Percentiles rank a stretch among this genome's conserved stretches.
These are phyloP conservation scores for Gorsachius goisagi DNA, from an alignment of 2,113 vertebrate species.

Conservation along the genomic window DNA sequence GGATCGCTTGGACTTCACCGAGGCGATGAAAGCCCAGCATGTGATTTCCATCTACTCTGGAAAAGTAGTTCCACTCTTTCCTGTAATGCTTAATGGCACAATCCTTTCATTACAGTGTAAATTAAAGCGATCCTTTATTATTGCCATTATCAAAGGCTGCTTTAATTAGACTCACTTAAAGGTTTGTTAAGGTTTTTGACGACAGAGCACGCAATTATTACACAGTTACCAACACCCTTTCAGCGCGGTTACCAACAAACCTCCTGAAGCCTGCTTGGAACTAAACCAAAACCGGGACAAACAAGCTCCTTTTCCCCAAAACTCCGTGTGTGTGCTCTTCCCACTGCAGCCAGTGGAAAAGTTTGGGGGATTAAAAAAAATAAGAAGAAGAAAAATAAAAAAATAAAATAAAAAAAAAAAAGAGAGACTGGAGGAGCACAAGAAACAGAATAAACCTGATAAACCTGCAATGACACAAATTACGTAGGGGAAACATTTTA, in stretches of 20 bases:
- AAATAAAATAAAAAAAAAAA: not conserved
- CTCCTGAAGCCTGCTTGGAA: not conserved
- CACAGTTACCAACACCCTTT: not conserved
- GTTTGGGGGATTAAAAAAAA: not conserved
- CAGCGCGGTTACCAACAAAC: not conserved
- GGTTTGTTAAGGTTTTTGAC: constrained; percentile 42
- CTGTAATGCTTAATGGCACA: constrained; percentile 11
- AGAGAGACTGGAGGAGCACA: not conserved
- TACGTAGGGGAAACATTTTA: not conserved
- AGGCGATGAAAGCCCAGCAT: not conserved
- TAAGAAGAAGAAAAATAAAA: no score
- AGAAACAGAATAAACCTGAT: not conserved
- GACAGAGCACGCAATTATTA: not conserved
- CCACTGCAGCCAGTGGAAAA: not conserved
- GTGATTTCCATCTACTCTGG: not conserved
- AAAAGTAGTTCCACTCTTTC: constrained; percentile 11
- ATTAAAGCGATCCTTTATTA: constrained; percentile 62
- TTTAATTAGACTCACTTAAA: constrained; percentile 29
- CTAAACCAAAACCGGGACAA: not conserved
- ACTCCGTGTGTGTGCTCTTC: not conserved
- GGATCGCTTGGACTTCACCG: not conserved
- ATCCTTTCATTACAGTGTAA: constrained; percentile 29
- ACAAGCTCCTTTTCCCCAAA: not conserved
- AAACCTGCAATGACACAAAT: not conserved
- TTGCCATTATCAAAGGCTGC: constrained; percentile 44